Percentiles rank a stretch among this genome's conserved stretches.
These are phyloP conservation scores for Gymnorhina tibicen DNA, from an alignment of 2,113 vertebrate species.

Conservation along the genomic window DNA sequence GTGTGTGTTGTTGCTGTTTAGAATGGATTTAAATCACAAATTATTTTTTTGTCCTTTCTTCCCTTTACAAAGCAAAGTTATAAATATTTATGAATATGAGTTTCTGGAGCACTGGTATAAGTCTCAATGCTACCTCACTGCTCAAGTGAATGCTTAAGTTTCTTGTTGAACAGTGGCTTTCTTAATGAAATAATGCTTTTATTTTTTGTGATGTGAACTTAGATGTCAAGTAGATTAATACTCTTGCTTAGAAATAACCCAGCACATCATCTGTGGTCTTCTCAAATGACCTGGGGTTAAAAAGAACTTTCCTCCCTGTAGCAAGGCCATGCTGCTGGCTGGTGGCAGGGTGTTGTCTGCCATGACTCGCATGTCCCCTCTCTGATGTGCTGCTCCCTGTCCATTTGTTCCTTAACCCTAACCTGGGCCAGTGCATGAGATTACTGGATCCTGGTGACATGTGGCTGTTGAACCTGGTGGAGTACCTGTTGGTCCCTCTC, in stretches of 20 bases:
- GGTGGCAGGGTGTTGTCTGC: background rate
- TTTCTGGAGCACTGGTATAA: background rate
- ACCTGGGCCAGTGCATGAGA: background rate
- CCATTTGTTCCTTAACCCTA: background rate
- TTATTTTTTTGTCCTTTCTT: background rate
- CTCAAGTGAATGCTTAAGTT: background rate
- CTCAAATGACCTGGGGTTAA: background rate
- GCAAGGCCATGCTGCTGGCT: background rate
- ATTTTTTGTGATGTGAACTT: background rate
- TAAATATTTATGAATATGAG: background rate
- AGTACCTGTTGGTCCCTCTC: background rate
- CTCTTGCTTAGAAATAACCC: background rate
- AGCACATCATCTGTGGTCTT: background rate
- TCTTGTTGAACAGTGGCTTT: background rate
- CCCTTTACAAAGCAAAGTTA: background rate
- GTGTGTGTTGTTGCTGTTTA: background rate
- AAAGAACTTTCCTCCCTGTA: background rate
- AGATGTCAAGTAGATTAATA: background rate
- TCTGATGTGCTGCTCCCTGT: background rate
- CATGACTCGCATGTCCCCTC: accelerated
- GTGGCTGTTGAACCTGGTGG: background rate
- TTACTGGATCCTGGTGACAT: background rate
- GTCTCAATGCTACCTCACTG: background rate
- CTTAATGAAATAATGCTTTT: background rate
- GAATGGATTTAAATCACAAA: background rate